phyloP scores from a whole-genome alignment of 2,113 vertebrate genomes.

The Bos taurus region DNA sequence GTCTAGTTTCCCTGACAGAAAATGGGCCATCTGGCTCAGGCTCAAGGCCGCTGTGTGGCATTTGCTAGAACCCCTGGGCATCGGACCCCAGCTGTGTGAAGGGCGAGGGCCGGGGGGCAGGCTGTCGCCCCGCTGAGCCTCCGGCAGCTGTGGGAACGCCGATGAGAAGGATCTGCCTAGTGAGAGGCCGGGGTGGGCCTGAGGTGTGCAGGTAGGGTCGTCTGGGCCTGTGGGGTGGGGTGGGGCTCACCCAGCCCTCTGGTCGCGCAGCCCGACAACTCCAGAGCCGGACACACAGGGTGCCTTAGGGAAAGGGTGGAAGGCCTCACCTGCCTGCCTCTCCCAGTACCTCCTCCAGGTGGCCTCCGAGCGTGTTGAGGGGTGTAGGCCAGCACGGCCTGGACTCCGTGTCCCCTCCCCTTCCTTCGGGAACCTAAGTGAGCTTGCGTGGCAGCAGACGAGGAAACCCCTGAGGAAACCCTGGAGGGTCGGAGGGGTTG shows the following conservation, averaged over 20 bases:
- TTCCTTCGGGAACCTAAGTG: not conserved
- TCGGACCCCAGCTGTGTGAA: not conserved
- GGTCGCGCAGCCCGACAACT: not conserved
- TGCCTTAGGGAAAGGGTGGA: not conserved
- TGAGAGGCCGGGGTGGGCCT: not conserved
- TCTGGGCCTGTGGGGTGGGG: not conserved
- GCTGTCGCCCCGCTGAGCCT: not conserved
- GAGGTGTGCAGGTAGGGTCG: not conserved
- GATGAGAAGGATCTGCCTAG: too few species aligned
- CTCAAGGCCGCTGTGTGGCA: not conserved
- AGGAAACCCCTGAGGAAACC: not conserved
- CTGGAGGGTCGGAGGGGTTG: not conserved
- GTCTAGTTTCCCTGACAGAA: slow-evolving; percentile 20
- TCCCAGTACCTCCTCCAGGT: not conserved
- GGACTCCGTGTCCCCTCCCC: not conserved
- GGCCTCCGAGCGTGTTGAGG: not conserved
- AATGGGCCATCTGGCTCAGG: not conserved
- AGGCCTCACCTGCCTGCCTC: not conserved
- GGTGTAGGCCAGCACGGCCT: not conserved
- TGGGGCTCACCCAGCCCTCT: not conserved
- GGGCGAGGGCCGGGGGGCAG: not conserved
- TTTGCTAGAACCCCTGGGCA: slow-evolving; percentile 25
- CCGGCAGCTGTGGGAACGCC: not conserved
- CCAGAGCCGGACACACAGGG: not conserved
- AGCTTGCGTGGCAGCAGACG: not conserved